A percentile compares a stretch with the other conserved stretches of the same genome.
phyloP scores from a whole-genome alignment of 2,888 invertebrate species.

The Hemaris fuciformis region DNA sequence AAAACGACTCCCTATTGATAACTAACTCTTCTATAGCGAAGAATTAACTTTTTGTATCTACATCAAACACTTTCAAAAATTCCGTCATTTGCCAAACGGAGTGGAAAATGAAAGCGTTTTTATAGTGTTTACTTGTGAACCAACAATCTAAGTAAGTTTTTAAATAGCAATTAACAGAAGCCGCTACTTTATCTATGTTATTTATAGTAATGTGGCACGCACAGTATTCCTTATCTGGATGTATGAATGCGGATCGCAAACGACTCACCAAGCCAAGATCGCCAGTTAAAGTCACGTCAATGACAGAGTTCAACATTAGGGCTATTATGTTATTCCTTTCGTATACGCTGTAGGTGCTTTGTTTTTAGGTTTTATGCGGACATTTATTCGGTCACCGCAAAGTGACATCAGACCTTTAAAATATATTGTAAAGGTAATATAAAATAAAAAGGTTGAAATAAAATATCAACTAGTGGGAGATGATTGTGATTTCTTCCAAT shows the following conservation, averaged over 20 bases:
- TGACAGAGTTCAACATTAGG: background rate
- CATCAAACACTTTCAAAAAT: slow-evolving; percentile 17
- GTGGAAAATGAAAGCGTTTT: slow-evolving; percentile 32
- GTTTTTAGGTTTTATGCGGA: background rate
- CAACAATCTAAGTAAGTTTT: slow-evolving; percentile 37
- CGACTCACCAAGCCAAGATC: slow-evolving; percentile 38
- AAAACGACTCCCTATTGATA: too few species aligned
- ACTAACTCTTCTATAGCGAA: too few species aligned
- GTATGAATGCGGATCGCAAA: slow-evolving; percentile 30
- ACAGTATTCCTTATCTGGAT: slow-evolving; percentile 45
- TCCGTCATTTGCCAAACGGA: slow-evolving; percentile 21
- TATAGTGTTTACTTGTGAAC: slow-evolving; percentile 21
- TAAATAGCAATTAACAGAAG: slow-evolving; percentile 43
- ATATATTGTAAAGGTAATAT: too few species aligned
- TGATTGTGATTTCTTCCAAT: too few species aligned
- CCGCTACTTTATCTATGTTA: slow-evolving; percentile 42
- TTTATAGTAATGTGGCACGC: slow-evolving; percentile 50
- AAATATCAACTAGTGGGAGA: too few species aligned
- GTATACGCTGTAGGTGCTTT: background rate
- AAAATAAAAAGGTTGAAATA: too few species aligned
- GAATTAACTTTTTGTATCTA: too few species aligned
- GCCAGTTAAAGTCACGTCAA: background rate
- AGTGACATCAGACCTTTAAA: too few species aligned
- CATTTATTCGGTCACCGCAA: background rate
- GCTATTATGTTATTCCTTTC: background rate